A percentile compares a stretch with the other conserved stretches of the same genome.
Conservation (phyloP, 2,113 vertebrate genomes). For the Chaetodon trifascialis region DNA sequence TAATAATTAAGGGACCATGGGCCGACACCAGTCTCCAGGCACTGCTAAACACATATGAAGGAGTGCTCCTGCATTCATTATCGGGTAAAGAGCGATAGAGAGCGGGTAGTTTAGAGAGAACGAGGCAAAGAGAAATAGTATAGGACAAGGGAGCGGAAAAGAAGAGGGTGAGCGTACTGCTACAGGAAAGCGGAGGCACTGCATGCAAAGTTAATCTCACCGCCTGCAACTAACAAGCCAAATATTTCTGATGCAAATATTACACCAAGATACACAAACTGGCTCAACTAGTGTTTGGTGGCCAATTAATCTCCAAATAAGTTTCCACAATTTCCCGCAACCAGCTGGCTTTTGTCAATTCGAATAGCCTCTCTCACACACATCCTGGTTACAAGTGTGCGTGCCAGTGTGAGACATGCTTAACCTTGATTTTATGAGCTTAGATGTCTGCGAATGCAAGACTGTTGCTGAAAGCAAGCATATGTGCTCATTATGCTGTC, state of each 20-base stretch:
- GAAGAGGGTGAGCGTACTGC: constrained; percentile 44
- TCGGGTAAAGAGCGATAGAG: constrained; percentile 28
- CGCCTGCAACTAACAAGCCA: constrained; percentile 19
- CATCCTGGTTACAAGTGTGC: neutral
- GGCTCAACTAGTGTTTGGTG: neutral
- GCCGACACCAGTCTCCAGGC: constrained; percentile 70
- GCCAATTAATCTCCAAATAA: neutral
- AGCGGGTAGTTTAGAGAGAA: constrained; percentile 45
- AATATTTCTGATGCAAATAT: constrained; percentile 54
- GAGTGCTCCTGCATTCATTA: constrained; percentile 77
- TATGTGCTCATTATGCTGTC: neutral
- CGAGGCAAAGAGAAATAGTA: constrained; percentile 37
- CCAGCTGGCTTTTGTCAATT: neutral
- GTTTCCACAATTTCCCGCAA: neutral
- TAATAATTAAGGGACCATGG: constrained; percentile 83
- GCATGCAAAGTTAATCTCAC: constrained; percentile 48
- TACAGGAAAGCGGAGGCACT: constrained; percentile 39
- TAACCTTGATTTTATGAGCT: constrained; percentile 25
- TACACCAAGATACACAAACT: constrained; percentile 19
- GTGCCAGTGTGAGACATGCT: neutral
- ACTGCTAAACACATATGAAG: constrained; percentile 77
- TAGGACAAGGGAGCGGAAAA: constrained; percentile 43
- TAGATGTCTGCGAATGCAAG: constrained; percentile 12
- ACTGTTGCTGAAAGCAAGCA: constrained; percentile 19
- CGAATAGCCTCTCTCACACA: neutral